These are phyloP conservation scores for Drosophila tropicalis DNA, from an alignment of 1,140 invertebrate species.

Conservation along the genomic window DNA sequence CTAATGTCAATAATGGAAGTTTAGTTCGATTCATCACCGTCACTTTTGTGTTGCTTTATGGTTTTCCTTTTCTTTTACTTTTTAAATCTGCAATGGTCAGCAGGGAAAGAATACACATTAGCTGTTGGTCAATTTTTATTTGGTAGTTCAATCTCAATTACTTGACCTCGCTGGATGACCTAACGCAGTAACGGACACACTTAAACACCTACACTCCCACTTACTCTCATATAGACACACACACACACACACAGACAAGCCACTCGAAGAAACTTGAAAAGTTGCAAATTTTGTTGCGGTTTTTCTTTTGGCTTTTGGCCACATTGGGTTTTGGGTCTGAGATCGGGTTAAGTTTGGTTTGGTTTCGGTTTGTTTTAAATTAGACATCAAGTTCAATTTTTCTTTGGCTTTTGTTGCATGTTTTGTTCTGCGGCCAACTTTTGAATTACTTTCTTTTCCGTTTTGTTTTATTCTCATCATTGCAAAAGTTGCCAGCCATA, in stretches of 20 bases:
- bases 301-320: conserved; percentile 57
- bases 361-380: conserved; percentile 71
- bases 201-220: neutral
- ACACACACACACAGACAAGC: conserved; percentile 15
- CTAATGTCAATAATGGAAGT: conserved; percentile 40
- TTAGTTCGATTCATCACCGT: conserved; percentile 65
- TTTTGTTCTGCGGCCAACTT: conserved; percentile 66
- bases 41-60: conserved; percentile 20
- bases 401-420: conserved; percentile 56
- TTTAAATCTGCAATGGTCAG: conserved; percentile 50
- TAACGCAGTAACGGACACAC: neutral
- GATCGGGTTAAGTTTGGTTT: conserved; percentile 28
- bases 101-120: conserved; percentile 52
- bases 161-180: conserved; percentile 26
- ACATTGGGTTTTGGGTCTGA: conserved; percentile 28
- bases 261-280: conserved; percentile 48
- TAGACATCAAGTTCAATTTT: conserved; percentile 75
- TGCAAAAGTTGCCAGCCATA: conserved; percentile 33
- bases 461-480: conserved; percentile 43
- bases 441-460: conserved; percentile 63
- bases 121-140: conserved; percentile 47
- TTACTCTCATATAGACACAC: conserved; percentile 21
- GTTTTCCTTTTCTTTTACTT: neutral
- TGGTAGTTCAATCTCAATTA: conserved; percentile 70
- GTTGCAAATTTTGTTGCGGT: conserved; percentile 77